Percentiles rank a stretch among this genome's conserved stretches.
Conservation (phyloP, 2,888 invertebrate genomes). For the Drosophila borealis region DNA sequence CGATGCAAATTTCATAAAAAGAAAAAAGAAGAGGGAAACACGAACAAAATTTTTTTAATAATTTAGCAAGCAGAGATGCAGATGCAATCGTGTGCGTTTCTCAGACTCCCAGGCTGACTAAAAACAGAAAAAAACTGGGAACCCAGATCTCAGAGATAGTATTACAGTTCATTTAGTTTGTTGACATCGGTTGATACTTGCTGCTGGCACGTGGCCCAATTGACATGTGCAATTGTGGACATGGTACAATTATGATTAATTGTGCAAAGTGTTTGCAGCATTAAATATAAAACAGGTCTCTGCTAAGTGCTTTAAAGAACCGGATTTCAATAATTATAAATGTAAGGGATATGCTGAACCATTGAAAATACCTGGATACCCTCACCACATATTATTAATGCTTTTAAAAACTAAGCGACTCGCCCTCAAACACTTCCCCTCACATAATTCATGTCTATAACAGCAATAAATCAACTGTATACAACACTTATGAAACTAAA, state of each 20-base stretch:
- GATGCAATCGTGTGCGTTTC: conserved; percentile 36
- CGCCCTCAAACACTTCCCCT: background rate
- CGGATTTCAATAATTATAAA: background rate
- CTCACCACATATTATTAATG: background rate
- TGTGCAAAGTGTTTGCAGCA: conserved; percentile 7
- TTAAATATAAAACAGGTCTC: conserved; percentile 1
- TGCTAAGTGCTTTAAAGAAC: background rate
- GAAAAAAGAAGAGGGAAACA: conserved; percentile 19
- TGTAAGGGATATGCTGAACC: background rate
- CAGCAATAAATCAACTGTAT: conserved; percentile 44
- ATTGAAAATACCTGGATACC: background rate
- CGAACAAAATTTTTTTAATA: conserved; percentile 27
- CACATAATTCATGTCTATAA: conserved; percentile 38
- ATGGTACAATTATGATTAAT: conserved; percentile 19
- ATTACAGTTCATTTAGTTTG: conserved; percentile 37
- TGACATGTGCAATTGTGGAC: conserved; percentile 20
- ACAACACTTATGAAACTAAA: conserved; percentile 43
- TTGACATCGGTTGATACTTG: conserved; percentile 33
- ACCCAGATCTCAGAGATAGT: conserved; percentile 14
- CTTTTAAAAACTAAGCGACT: background rate
- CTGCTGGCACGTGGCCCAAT: conserved; percentile 56
- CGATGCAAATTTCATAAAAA: conserved; percentile 16
- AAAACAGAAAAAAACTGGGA: background rate
- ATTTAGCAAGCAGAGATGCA: conserved; percentile 36
- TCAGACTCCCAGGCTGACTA: conserved; percentile 13